phyloP scores from a whole-genome alignment of 2,797 vertebrate species.

The Lepidocolaptes lacrymiger region DNA sequence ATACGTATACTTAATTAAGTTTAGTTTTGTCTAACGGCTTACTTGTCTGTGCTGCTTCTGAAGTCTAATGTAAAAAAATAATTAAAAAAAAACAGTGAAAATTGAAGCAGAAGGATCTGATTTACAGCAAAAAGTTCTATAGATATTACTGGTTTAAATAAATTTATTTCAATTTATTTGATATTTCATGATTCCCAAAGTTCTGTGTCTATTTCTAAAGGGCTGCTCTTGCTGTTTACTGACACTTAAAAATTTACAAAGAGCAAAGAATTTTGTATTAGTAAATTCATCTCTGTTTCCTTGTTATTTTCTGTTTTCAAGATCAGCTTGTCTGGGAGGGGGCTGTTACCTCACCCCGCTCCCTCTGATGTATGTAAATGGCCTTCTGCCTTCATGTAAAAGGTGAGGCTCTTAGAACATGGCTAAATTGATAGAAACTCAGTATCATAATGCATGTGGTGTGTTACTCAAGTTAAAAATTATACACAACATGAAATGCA shows the following conservation, averaged over 20 bases:
- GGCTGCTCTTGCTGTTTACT: not conserved
- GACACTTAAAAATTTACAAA: not conserved
- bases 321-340: not conserved
- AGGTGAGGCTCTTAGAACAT: constrained; percentile 38
- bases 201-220: not conserved
- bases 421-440: constrained; percentile 29
- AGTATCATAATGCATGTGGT: not conserved
- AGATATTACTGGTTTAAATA: not conserved
- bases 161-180: not conserved
- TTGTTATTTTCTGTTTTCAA: constrained; percentile 16
- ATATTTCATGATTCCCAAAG: not conserved
- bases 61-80: not conserved
- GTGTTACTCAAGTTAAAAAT: constrained; percentile 40
- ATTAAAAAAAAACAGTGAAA: not conserved
- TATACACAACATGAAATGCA: not conserved
- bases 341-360: constrained; percentile 4
- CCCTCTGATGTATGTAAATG: not conserved
- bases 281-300: not conserved
- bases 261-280: not conserved
- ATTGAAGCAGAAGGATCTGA: not conserved
- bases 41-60: not conserved
- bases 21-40: not conserved
- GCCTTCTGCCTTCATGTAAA: not conserved
- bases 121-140: constrained; percentile 8
- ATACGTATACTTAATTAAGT: not conserved